These are phyloP conservation scores for Mamestra brassicae DNA, from an alignment of 2,888 invertebrate species.

Conservation along the genomic window DNA sequence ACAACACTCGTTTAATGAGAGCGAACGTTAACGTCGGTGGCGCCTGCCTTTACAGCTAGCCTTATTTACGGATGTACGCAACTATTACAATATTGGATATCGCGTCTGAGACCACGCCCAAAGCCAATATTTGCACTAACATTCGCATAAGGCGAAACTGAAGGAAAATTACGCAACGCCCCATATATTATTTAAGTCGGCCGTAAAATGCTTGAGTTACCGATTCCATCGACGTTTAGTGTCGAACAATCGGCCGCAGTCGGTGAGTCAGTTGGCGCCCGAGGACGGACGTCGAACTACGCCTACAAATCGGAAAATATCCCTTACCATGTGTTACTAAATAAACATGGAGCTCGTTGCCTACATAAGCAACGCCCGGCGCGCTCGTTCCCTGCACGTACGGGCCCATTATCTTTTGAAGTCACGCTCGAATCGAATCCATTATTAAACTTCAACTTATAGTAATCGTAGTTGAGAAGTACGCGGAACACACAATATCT, in stretches of 20 bases:
- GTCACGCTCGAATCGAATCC: slow-evolving; percentile 75
- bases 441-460: slow-evolving; percentile 73
- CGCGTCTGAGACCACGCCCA: slow-evolving; percentile 62
- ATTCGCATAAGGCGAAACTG: slow-evolving; percentile 78
- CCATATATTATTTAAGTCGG: slow-evolving; percentile 87
- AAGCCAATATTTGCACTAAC: slow-evolving; percentile 78
- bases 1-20: slow-evolving; percentile 70
- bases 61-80: slow-evolving; percentile 54
- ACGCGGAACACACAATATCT: slow-evolving; percentile 76
- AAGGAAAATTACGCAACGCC: slow-evolving; percentile 86
- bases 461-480: slow-evolving; percentile 70
- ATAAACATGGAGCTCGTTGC: slow-evolving; percentile 71
- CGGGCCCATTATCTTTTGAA: slow-evolving; percentile 71
- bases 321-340: slow-evolving; percentile 80
- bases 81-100: slow-evolving; percentile 60
- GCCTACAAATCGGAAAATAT: slow-evolving; percentile 84
- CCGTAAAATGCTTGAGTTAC: slow-evolving; percentile 89
- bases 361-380: slow-evolving; percentile 66
- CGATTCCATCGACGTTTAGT: slow-evolving; percentile 88
- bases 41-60: slow-evolving; percentile 54
- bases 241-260: slow-evolving; percentile 85
- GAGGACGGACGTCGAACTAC: slow-evolving; percentile 82
- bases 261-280: slow-evolving; percentile 87
- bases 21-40: slow-evolving; percentile 65
- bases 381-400: slow-evolving; percentile 60